Evolutionary conservation across 2,797 vertebrate species (phyloP).

Genomic region (Psittacula echo): DNA sequence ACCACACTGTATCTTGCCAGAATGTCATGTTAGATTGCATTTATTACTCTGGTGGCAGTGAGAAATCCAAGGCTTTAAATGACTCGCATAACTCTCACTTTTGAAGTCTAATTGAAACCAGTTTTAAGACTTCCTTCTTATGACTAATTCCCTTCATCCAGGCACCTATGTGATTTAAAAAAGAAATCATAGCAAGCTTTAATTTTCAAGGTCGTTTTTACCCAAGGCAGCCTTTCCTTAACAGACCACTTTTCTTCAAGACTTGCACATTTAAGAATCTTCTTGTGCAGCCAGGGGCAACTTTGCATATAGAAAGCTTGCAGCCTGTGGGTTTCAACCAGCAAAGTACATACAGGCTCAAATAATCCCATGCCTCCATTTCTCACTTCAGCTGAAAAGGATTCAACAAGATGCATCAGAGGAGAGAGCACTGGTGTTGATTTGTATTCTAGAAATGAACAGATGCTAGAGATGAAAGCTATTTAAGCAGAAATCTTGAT

Average conservation of each 20-base stretch:
- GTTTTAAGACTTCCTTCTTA: neutral
- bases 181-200: neutral
- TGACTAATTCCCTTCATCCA: neutral
- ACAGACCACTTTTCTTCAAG: neutral
- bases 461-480: neutral
- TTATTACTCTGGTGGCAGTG: neutral
- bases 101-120: neutral
- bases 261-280: neutral
- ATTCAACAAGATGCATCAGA: neutral
- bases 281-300: neutral
- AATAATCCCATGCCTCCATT: neutral
- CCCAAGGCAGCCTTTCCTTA: neutral
- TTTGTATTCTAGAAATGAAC: neutral
- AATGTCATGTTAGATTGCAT: neutral
- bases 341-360: neutral
- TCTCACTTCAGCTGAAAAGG: neutral
- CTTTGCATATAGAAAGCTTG: fast-evolving
- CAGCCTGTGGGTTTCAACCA: neutral
- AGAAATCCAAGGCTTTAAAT: neutral
- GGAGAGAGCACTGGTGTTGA: neutral
- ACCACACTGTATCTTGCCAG: neutral
- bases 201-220: neutral
- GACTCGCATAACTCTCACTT: neutral
- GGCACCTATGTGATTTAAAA: neutral
- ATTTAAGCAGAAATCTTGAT: neutral